Evolutionary conservation across 2,888 invertebrate species (phyloP), one percentile per base, ranked within the genome.

Genomic region (Archips crataeganus): DNA sequence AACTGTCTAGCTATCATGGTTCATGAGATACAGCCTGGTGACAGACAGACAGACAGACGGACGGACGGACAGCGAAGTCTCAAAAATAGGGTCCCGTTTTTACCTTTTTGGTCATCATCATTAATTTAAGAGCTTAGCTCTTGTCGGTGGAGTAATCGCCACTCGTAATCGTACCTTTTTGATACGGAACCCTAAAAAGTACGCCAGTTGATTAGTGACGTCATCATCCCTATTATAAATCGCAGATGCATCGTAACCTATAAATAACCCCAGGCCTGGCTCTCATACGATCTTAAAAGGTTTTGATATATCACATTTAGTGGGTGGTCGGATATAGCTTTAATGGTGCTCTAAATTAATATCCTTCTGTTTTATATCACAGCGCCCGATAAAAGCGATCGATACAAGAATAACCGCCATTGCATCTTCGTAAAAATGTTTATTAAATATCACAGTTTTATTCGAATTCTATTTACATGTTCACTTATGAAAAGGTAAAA

Each of bases 371-470:
- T 74, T 74, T 61, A 70, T 70, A 70, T 74, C 74, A 74, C 57
- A 36, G n/a, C 4, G 67, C 45, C 34, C 54, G 62, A 70, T 65
- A 70, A 61, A 69, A 64, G 6, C 6, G 65, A 23, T 32, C 51
- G 60, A 61, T 65, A 70, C 61, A 74, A 59, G 34, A 72, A 62
- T 36, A 72, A 68, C 54, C 32, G 67, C 62, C 10, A 68, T 57
- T 69, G 64, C 68, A 70, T 69, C 54, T 70, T 65, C 70, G 60
- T 74, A 70, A 60, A 70, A 61, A 65, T 61, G 81, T 82, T 79
- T 77, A 80, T 79, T 84, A 85, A 85, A 85, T 85, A 85, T 85
- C 85, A 85, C 85, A 85, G 85, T 84, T 84, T 49, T 71, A 71
- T 82, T 76, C 64, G 11, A 71, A 74, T 64, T 75, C 45, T 76